Base-by-base conservation (phyloP, 2,888 invertebrate species). In the Salticus scenicus region DNA sequence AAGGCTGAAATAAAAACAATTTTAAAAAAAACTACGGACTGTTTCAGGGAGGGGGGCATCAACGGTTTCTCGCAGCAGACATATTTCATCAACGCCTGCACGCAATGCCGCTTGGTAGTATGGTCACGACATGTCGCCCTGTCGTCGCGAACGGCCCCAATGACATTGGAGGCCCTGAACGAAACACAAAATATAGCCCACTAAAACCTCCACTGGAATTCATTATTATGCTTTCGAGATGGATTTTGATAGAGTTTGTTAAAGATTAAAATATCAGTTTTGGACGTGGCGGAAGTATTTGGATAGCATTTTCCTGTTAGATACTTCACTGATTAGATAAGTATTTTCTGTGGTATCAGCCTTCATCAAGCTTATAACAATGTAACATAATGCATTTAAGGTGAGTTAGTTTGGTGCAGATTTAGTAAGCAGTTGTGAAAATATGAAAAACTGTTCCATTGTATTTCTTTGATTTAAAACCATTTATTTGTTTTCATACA, bases 71-170 rank as follows among this genome's bases (percentile, higher is more conserved):
- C 42, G n/a, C 47, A 33, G 73, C 27, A 67, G 71, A 83, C 72
- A 72, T 83, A 83, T 84, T 77, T 84, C 77, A 77, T 84, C 67
- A 20, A 37, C 24, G 67, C 42, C 27, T 47, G 72, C 83, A 84
- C 83, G 83, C 83, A 84, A 84, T 20, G 5, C 69, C 51, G 73
- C 71, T 84, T 73, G 83, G 72, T 31, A 84, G 33, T 67, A 24
- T 42, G 24, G 83, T 84, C 83, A 84, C 83, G 83, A 30, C 47
- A 76, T 76, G 83, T 77, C 73, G 73, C 66, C 72, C 83, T 84
- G 83, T 84, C 83, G 83, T 84, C 83, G 47, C 57, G 69, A 63
- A 33, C 82, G 47, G 71, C 76, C 73, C 77, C 70, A 24, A 42
- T 71, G 75, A 82, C 82, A 75, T 41, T 81, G 27, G 17, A 37